These are phyloP conservation scores for Linnaemya vulpina DNA, from an alignment of 2,888 invertebrate genomes.

Conservation along the genomic window DNA sequence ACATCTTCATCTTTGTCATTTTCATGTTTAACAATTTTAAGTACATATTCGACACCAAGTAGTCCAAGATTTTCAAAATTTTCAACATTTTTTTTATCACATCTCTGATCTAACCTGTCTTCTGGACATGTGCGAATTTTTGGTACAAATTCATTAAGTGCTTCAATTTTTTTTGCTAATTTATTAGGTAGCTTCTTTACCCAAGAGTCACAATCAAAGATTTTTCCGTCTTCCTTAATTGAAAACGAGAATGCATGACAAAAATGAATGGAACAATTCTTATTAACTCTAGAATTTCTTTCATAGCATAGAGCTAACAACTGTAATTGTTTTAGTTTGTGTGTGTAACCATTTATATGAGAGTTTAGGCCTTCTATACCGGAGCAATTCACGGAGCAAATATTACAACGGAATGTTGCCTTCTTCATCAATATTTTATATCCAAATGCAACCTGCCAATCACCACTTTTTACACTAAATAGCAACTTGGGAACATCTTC, in stretches of 20 bases:
- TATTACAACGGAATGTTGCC: conserved; percentile 59
- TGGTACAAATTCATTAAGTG: conserved; percentile 27
- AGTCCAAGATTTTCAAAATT: conserved; percentile 76
- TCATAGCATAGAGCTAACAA: conserved; percentile 48
- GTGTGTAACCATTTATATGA: conserved; percentile 63
- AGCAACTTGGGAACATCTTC: conserved; percentile 59
- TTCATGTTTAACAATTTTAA: conserved; percentile 87
- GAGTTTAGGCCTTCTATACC: conserved; percentile 68
- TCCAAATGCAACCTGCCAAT: conserved; percentile 56
- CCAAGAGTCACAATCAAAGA: not conserved
- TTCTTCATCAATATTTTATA: conserved; percentile 38
- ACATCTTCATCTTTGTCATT: conserved; percentile 88
- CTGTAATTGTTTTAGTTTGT: conserved; percentile 57
- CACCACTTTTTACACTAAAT: conserved; percentile 51
- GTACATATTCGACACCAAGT: conserved; percentile 89
- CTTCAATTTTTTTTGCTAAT: conserved; percentile 29
- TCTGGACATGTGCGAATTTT: conserved; percentile 1
- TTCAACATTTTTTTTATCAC: not conserved
- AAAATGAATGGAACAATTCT: conserved; percentile 66
- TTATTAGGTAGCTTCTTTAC: conserved; percentile 13
- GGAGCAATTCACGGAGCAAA: conserved; percentile 60
- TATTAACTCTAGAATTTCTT: conserved; percentile 52
- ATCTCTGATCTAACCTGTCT: not conserved
- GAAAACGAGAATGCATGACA: conserved; percentile 55
- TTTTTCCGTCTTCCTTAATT: conserved; percentile 39